These are phyloP conservation scores for Ceratotherium simum DNA, from an alignment of 2,113 vertebrate species.

Conservation along the genomic window DNA sequence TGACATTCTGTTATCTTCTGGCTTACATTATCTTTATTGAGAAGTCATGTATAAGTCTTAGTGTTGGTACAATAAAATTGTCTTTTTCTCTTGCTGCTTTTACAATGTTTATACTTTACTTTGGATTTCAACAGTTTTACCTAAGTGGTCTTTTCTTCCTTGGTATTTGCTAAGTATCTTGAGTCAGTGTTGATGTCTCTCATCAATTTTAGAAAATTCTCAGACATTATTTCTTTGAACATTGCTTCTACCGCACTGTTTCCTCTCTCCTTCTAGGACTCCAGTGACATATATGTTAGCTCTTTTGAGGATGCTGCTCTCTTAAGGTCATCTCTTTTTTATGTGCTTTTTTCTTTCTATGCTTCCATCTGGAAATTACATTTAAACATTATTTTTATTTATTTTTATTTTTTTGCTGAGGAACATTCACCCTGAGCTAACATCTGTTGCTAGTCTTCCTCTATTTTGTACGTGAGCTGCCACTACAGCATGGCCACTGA, in stretches of 20 bases:
- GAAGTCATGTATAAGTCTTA: background rate
- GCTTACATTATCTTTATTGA: background rate
- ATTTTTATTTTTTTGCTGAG: too few species aligned
- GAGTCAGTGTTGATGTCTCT: background rate
- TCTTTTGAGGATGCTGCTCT: background rate
- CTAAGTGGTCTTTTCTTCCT: background rate
- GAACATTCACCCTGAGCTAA: too few species aligned
- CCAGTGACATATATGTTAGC: background rate
- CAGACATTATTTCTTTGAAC: background rate
- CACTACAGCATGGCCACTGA: too few species aligned
- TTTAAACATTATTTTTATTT: too few species aligned
- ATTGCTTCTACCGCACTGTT: background rate
- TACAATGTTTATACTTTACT: background rate
- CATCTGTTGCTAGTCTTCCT: too few species aligned
- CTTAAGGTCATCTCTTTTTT: background rate
- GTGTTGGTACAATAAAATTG: background rate
- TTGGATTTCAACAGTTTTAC: background rate
- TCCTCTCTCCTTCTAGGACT: background rate
- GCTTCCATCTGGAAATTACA: background rate
- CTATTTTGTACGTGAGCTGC: too few species aligned
- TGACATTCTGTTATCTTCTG: background rate
- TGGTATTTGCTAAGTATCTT: background rate
- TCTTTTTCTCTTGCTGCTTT: background rate
- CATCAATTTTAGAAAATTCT: background rate
- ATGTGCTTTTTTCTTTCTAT: background rate